These are phyloP conservation scores for Callopanchax toddi DNA, from an alignment of 2,113 vertebrate species.

Conservation along the genomic window DNA sequence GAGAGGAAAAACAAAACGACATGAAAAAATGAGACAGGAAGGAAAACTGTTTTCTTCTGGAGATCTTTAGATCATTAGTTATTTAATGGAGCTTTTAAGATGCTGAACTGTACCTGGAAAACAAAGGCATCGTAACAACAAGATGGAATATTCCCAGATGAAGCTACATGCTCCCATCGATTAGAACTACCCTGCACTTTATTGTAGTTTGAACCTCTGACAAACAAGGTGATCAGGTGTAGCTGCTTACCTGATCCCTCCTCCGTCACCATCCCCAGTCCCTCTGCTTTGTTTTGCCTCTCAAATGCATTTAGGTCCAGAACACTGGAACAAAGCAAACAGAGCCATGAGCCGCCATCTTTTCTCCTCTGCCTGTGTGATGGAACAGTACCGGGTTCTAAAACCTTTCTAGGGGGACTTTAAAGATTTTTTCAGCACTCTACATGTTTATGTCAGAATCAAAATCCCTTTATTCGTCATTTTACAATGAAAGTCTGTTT, in stretches of 20 bases:
- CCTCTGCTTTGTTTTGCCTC: constrained; percentile 97
- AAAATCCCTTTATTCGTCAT: no score
- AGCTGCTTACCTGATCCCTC: constrained; percentile 91
- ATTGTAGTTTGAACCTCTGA: no score
- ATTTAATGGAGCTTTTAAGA: no score
- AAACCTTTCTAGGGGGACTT: no score
- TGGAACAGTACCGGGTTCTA: no score
- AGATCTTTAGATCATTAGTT: no score
- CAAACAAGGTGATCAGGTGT: no score
- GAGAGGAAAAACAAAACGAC: neutral
- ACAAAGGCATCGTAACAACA: constrained; percentile 4
- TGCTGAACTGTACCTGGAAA: constrained; percentile 3
- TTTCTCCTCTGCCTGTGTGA: no score
- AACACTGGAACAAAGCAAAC: constrained; percentile 57
- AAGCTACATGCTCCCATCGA: neutral
- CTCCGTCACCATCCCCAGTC: constrained; percentile 96
- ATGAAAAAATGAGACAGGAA: neutral
- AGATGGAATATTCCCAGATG: neutral
- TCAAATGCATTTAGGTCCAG: constrained; percentile 91
- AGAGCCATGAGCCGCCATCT: neutral
- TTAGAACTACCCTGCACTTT: neutral
- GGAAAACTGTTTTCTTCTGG: neutral
- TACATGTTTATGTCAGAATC: no score
- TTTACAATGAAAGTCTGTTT: no score
- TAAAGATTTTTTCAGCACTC: no score